Conservation (phyloP, 2,888 invertebrate genomes). For the Yponomeuta cagnagella region DNA sequence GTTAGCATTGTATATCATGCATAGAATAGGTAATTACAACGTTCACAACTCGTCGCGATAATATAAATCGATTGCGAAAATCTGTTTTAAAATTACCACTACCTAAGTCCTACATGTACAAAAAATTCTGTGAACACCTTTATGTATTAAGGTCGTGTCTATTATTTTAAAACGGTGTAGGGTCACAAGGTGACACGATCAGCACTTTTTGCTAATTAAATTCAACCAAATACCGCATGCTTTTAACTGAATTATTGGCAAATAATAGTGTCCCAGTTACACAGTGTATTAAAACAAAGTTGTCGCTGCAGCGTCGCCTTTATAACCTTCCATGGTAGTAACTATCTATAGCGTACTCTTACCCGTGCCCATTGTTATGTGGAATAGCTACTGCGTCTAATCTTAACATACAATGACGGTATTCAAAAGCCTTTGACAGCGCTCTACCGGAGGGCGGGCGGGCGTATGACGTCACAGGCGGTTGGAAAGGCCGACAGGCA, state of each 20-base stretch:
- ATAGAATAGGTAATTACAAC: background rate
- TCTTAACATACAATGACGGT: background rate
- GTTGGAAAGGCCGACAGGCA: constrained; percentile 13
- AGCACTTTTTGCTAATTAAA: background rate
- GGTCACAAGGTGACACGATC: background rate
- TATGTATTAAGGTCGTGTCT: no score
- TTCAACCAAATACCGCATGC: background rate
- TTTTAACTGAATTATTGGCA: background rate
- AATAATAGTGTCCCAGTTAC: background rate
- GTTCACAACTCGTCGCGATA: no score
- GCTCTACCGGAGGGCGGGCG: constrained; percentile 5
- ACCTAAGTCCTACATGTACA: no score
- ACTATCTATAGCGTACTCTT: background rate
- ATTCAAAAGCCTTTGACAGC: background rate
- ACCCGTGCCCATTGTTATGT: background rate
- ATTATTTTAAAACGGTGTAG: background rate
- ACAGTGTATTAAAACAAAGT: background rate
- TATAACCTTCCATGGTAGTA: background rate
- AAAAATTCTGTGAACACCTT: no score
- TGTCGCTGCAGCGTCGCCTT: background rate
- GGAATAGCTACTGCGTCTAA: background rate
- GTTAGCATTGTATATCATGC: background rate
- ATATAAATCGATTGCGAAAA: no score
- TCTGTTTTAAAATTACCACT: no score
- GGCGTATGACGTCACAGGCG: constrained; percentile 13